phyloP scores from a whole-genome alignment of 2,797 vertebrate genomes.

The Podarcis lilfordi region DNA sequence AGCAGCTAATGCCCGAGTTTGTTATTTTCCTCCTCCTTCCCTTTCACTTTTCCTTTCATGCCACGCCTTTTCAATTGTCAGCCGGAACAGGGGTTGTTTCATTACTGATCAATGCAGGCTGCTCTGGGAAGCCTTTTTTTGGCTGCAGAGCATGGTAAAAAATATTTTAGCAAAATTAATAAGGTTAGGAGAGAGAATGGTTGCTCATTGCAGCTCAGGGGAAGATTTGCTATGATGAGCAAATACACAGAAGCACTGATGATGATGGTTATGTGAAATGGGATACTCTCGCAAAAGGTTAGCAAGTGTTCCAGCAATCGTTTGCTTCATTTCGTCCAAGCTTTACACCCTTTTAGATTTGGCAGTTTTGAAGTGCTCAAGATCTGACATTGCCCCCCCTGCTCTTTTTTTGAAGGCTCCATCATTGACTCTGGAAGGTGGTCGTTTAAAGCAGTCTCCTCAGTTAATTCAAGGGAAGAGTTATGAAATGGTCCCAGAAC shows the following conservation, averaged over 20 bases:
- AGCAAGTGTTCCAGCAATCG: conserved; percentile 27
- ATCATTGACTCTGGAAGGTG: conserved; percentile 94
- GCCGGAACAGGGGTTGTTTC: too few species aligned
- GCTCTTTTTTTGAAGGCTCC: conserved; percentile 83
- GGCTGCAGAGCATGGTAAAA: too few species aligned
- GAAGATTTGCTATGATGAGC: not conserved
- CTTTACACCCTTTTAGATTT: not conserved
- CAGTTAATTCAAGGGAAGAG: conserved; percentile 85
- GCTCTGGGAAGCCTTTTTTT: too few species aligned
- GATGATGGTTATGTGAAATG: not conserved
- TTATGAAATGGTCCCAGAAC: conserved; percentile 95
- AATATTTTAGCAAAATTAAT: too few species aligned
- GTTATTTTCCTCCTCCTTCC: too few species aligned
- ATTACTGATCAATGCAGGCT: too few species aligned
- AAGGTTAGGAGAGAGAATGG: not conserved
- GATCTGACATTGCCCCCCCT: not conserved
- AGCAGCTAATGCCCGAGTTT: too few species aligned
- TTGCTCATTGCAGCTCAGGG: not conserved
- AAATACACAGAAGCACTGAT: not conserved
- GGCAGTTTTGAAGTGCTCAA: not conserved
- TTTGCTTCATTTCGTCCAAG: not conserved
- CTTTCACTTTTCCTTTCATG: too few species aligned
- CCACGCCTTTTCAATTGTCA: too few species aligned
- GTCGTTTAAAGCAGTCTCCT: conserved; percentile 87
- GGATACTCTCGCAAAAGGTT: not conserved